Conservation (phyloP, 2,888 invertebrate genomes). For the Conomelus anceps region DNA sequence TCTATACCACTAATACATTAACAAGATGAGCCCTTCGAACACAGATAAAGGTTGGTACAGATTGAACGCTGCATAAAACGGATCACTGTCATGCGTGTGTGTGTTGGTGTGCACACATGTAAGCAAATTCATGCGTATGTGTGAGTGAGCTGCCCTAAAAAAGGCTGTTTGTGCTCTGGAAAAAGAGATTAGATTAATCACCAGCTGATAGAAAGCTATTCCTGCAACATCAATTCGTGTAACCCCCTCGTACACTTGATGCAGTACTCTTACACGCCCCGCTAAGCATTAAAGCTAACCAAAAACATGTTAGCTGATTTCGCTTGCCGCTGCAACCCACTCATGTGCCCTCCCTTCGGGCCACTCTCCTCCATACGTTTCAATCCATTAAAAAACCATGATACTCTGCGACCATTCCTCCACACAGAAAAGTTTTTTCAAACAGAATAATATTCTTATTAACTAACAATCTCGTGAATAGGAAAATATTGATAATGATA, state of each 20-base stretch:
- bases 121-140: background rate
- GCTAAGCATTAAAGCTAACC: background rate
- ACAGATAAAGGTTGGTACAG: background rate
- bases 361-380: background rate
- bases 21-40: background rate
- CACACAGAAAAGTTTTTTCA: background rate
- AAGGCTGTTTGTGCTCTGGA: conserved; percentile 12
- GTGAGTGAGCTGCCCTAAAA: conserved; percentile 4
- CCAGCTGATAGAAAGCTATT: conserved; percentile 9
- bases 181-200: conserved; percentile 2
- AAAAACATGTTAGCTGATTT: background rate
- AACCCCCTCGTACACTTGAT: background rate
- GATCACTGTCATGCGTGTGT: background rate
- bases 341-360: background rate
- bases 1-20: background rate
- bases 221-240: background rate
- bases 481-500: background rate
- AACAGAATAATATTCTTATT: background rate
- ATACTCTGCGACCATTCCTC: background rate
- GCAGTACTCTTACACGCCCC: background rate
- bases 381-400: background rate
- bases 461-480: background rate
- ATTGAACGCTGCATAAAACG: conserved; percentile 5
- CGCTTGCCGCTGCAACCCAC: background rate
- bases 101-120: background rate